Evolutionary conservation across 2,888 invertebrate species (phyloP), one percentile per base, ranked within the genome.

Genomic region (Scrobipalpa costella): DNA sequence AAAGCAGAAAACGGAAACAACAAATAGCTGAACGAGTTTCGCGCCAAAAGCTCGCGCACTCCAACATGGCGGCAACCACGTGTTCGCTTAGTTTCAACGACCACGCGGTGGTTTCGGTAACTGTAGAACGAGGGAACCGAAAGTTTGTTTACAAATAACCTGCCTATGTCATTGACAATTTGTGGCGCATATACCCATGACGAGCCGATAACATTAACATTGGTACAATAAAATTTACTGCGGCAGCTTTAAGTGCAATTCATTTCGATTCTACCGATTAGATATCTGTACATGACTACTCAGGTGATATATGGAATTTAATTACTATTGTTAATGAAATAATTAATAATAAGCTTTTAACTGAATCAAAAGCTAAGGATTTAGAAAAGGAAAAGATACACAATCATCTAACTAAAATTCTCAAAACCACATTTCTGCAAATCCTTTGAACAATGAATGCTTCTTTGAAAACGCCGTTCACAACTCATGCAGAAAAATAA

Each of bases 51-150:
- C 63, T 68, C 61, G 58, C 33, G 63, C 58, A 64, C 59, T 21
- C 21, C 72, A 87, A 85, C 75, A 86, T 85, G 87, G 86, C 84
- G 81, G 76, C 75, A 61, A 76, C 79, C 88, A 88, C 87, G 88
- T 88, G 88, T 69, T 77, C 63, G 57, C 5, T 27, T 34, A 27
- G 27, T 44, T 59, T 44, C 13, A 21, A 15, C 17, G 34, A 57
- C 17, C 38, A 47, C 27, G 27, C 15, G 36, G 59, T 47, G 8
- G 7, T 8, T 15, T 40, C 8, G 21, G 9, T 19, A 50, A 50
- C 50, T 11, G 21, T 21, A n/a, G 27, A 19, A 21, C 52, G 19
- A 21, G 19, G 27, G 11, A 52, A 52, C 19, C 52, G 13, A 19
- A 19, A 9, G 19, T 52, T 27, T 19, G 21, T 52, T 27, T 52